Base-by-base conservation (phyloP, 2,113 vertebrate species). In the Cyanistes caeruleus region DNA sequence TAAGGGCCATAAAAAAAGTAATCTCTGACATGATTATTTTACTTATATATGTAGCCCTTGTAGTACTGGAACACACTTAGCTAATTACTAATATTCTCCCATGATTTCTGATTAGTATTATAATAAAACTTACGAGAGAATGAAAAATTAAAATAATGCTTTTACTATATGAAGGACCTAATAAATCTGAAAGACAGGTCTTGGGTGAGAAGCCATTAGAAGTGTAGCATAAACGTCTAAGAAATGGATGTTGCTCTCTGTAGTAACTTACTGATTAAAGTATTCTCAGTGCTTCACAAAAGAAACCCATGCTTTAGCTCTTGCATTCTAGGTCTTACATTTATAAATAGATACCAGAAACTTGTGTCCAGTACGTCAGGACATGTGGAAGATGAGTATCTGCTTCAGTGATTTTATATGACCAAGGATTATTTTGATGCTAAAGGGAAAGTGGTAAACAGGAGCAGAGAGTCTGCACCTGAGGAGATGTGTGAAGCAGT, bases 11-110 rank as follows among this genome's bases (percentile, higher is more conserved):
- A 67, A 84, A 44, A 52, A 58, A 74, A 89, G n/a, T 17, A 79
- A 76, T 13, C 17, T 33, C 58, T 79, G 49, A 15, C 52, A 52
- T 60, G 60, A 49, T 88, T 87, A 91, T 51, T 65, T 96, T 88
- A 55, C 60, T 91, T 91, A 48, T 75, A n/a, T 72, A 27, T 59
- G 16, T 51, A 72, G 27, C 5, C 21, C 21, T 93, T 78, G 56
- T 74, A 78, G 43, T 48, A 68, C 4, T 72, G n/a, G 30, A 81
- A 72, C 8, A 3, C 21, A 89, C 30, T 74, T 87, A 85, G 75
- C 41, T 96, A 79, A 93, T 84, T 87, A 48, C 67, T 94, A 74
- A 74, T 89, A 80, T 52, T 75, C 52, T 87, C n/a, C 15, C 28
- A 20, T 75, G 65, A 20, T 78, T 92, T 89, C 44, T 27, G 5